Base-by-base conservation (phyloP, 2,888 invertebrate species). In the Hemithea aestivaria region DNA sequence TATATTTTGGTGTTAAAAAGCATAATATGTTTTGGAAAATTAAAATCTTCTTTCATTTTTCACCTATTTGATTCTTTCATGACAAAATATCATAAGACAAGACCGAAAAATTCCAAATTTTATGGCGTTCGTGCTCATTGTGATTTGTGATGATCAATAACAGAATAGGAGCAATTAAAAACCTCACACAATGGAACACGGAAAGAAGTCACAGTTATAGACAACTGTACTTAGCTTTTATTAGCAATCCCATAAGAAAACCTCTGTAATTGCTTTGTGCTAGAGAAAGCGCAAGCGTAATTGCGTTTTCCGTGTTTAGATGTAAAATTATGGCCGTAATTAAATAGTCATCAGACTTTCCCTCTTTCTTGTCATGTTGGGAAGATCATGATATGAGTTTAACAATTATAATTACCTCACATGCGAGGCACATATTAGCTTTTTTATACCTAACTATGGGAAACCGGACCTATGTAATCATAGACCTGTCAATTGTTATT, bases 151-250 rank as follows among this genome's bases (percentile, higher is more conserved):
- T 38, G 47, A 40, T 45, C 36, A 27, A 45, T 48, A 33, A 35
- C 31, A 34, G 10, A 47, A 46, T 35, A 27, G 37, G 43, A 44
- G 32, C 42, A 40, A 44, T 49, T 42, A 42, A 44, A 37, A 11
- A 40, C 27, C 44, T 34, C 31, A 31, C 47, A 52, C 52, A 44
- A 47, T 47, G 35, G 35, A 35, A 27, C 20, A 25, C 45, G 35
- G 49, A 45, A 35, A 41, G 35, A 48, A 46, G 45, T 30, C 16
- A 27, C 30, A 23, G 34, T 29, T 21, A 7, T n/a, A 31, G 12
- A 24, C 28, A 45, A 39, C 11, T 10, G 9, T 33, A 26, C 25
- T 26, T n/a, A 4, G 31, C 20, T 10, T 35, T 31, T 10, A 42
- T 37, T 42, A 43, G 10, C 16, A 10, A 26, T 24, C 10, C 33